Conservation (phyloP, 1,140 invertebrate species). For the Drosophila mauritiana region DNA sequence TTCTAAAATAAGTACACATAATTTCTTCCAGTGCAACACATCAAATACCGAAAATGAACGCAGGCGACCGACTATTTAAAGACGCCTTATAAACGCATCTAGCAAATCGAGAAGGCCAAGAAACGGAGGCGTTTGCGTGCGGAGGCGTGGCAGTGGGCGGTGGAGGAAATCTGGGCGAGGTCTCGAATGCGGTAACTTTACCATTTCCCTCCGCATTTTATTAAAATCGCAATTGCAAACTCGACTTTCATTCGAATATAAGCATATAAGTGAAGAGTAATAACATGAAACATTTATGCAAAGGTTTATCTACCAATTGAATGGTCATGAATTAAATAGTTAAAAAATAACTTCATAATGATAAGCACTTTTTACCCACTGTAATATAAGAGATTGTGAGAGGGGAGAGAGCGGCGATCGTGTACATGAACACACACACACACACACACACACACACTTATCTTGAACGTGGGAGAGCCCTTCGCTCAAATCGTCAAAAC, state of each 20-base stretch:
- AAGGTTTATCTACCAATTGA: no score
- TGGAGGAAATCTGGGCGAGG: conserved; percentile 14
- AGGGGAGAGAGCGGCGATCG: conserved; percentile 23
- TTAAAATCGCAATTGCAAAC: background rate
- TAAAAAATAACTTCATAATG: background rate
- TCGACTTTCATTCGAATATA: no score
- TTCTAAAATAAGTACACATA: no score
- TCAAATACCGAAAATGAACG: conserved; percentile 23
- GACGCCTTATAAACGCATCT: conserved; percentile 34
- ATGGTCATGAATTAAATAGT: no score
- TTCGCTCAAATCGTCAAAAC: conserved; percentile 48
- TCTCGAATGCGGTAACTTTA: conserved; percentile 12
- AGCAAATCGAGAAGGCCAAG: conserved; percentile 23
- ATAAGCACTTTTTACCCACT: background rate
- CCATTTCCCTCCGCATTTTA: background rate
- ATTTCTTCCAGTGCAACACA: conserved; percentile 3
- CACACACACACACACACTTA: conserved; percentile 1
- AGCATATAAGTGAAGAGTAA: no score
- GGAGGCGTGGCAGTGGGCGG: conserved; percentile 27
- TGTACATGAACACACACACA: conserved; percentile 17
- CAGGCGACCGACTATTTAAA: conserved; percentile 48
- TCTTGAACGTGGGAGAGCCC: conserved; percentile 76
- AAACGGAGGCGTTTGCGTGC: conserved; percentile 29
- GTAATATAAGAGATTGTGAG: conserved; percentile 7
- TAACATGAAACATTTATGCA: no score